Percentiles rank a stretch among this genome's conserved stretches.
Conservation (phyloP, 2,113 vertebrate genomes). For the Chaetops frenatus region DNA sequence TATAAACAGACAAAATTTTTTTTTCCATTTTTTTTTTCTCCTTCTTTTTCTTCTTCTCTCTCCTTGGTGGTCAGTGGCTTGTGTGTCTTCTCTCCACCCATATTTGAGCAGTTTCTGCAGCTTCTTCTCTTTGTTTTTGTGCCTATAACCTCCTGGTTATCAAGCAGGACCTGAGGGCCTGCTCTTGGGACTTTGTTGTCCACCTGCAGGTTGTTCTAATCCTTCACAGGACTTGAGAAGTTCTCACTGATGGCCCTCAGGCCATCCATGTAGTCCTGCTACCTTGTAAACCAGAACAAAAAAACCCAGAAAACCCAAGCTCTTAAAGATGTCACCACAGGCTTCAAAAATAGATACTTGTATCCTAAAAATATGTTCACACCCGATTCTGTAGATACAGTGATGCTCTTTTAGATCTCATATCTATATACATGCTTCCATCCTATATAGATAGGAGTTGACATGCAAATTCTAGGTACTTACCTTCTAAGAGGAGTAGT, state of each 20-base stretch:
- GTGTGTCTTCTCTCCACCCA: background rate
- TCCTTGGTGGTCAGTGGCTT: background rate
- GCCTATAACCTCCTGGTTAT: background rate
- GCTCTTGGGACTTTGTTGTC: background rate
- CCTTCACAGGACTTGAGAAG: background rate
- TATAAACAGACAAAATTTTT: background rate
- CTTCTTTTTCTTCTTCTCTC: background rate
- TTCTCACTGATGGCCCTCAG: background rate
- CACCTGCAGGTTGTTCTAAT: background rate
- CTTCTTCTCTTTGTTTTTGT: background rate
- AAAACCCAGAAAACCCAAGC: background rate
- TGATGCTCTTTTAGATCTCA: background rate
- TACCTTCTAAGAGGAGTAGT: background rate
- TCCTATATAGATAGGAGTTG: background rate
- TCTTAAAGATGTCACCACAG: background rate
- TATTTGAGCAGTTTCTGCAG: background rate
- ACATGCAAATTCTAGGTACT: background rate
- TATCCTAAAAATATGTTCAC: background rate
- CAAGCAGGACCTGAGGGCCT: background rate
- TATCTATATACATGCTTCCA: background rate
- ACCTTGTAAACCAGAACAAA: rapidly evolving
- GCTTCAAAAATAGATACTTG: background rate
- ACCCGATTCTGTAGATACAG: background rate
- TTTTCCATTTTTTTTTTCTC: no score
- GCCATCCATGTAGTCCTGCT: background rate